Percentiles rank a stretch among this genome's conserved stretches.
Evolutionary conservation across 2,888 invertebrate species (phyloP).

Genomic region (Aethes cnicana): DNA sequence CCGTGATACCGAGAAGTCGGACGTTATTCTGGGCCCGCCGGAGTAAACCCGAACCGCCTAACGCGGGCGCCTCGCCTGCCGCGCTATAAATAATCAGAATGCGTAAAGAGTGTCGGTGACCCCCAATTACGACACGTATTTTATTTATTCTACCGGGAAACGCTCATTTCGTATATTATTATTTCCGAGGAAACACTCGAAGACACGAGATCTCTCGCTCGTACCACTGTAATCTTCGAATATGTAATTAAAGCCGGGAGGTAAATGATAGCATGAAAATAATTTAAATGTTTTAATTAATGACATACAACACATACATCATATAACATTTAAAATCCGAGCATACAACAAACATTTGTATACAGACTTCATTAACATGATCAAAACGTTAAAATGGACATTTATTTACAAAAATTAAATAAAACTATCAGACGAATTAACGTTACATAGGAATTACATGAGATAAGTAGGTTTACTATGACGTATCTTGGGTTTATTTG

Average conservation of each 20-base stretch:
- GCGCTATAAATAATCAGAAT: slow-evolving; percentile 75
- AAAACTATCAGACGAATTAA: slow-evolving; percentile 44
- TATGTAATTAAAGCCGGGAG: not conserved
- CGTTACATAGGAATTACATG: slow-evolving; percentile 29
- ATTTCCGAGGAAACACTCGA: slow-evolving; percentile 14
- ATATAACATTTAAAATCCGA: slow-evolving; percentile 63
- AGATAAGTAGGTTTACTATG: slow-evolving; percentile 20
- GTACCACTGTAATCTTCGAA: too few species aligned
- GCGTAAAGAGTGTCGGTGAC: slow-evolving; percentile 71
- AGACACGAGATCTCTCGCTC: not conserved
- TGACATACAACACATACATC: slow-evolving; percentile 58
- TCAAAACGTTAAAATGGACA: slow-evolving; percentile 39
- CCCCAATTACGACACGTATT: slow-evolving; percentile 51
- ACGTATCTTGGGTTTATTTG: not conserved
- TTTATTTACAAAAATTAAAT: slow-evolving; percentile 41
- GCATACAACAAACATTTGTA: slow-evolving; percentile 58
- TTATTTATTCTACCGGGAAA: slow-evolving; percentile 47
- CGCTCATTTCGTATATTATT: slow-evolving; percentile 34
- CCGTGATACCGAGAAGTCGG: slow-evolving; percentile 72
- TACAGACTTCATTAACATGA: slow-evolving; percentile 39
- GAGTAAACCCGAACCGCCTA: slow-evolving; percentile 30
- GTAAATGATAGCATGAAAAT: slow-evolving; percentile 41
- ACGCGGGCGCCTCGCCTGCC: slow-evolving; percentile 60
- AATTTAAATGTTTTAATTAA: slow-evolving; percentile 64
- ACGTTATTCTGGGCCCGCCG: slow-evolving; percentile 76